phyloP scores from a whole-genome alignment of 2,888 invertebrate species.

The Drosophila acutilabella region DNA sequence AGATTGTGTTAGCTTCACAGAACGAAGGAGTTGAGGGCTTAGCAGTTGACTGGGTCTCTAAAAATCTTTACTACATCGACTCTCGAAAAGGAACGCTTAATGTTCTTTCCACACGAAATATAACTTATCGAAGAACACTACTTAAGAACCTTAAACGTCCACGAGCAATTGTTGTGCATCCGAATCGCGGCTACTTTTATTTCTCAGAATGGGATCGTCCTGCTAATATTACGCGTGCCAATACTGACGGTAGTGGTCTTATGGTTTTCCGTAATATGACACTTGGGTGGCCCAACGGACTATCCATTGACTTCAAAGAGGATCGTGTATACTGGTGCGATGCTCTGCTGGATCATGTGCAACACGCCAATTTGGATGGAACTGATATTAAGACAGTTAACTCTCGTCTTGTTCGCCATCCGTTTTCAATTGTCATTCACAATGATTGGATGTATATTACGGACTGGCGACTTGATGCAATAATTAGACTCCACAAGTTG shows the following conservation, averaged over 20 bases:
- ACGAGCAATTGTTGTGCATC: conserved; percentile 98
- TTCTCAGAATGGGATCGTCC: conserved; percentile 99
- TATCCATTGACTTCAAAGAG: conserved; percentile 95
- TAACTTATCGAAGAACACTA: conserved; percentile 92
- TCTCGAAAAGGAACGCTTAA: conserved; percentile 97
- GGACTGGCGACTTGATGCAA: conserved; percentile 98
- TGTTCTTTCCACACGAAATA: conserved; percentile 94
- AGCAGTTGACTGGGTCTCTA: conserved; percentile 97
- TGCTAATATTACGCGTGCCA: conserved; percentile 97
- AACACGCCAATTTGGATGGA: conserved; percentile 96
- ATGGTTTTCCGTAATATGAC: conserved; percentile 95
- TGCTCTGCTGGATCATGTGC: conserved; percentile 97
- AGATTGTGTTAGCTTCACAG: conserved; percentile 96
- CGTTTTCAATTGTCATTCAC: conserved; percentile 96
- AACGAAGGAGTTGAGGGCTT: conserved; percentile 98
- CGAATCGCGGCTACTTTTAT: conserved; percentile 96
- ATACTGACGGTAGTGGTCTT: conserved; percentile 94
- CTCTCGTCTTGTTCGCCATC: conserved; percentile 93
- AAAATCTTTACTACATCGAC: conserved; percentile 97
- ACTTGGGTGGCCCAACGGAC: conserved; percentile 98
- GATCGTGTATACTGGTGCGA: conserved; percentile 99
- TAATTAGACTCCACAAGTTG: conserved; percentile 94
- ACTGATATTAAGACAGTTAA: conserved; percentile 95
- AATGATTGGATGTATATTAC: conserved; percentile 97
- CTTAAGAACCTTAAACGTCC: conserved; percentile 96